phyloP scores from a whole-genome alignment of 2,888 invertebrate genomes.

The Perizoma affinitatum region DNA sequence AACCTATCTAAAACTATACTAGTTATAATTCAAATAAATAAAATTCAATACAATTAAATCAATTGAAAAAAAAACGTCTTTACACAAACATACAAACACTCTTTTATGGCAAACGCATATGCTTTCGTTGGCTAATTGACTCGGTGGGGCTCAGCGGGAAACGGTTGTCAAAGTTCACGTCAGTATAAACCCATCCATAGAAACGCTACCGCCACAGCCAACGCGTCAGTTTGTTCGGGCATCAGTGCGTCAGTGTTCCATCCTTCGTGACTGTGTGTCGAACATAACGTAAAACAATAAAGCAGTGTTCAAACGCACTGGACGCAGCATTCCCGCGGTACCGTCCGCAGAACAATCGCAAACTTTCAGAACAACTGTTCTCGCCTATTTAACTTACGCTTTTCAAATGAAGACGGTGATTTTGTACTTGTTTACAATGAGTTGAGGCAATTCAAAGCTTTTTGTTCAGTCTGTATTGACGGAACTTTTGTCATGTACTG shows the following conservation, averaged over 20 bases:
- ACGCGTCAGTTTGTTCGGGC: too few species aligned
- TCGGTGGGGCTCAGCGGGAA: too few species aligned
- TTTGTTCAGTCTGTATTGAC: conserved; percentile 4
- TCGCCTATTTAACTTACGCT: conserved; percentile 11
- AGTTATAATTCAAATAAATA: too few species aligned
- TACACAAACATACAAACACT: too few species aligned
- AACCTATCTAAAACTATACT: too few species aligned
- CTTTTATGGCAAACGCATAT: too few species aligned
- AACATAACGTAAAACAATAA: conserved; percentile 42
- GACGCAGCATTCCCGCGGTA: conserved; percentile 35
- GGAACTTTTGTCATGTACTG: neutral
- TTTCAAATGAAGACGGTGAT: conserved; percentile 7
- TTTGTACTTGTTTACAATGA: conserved; percentile 2
- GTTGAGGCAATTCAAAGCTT: conserved; percentile 5
- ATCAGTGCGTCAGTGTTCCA: neutral
- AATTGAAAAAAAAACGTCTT: too few species aligned
- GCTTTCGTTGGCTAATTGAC: too few species aligned
- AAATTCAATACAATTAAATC: too few species aligned
- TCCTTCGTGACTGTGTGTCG: conserved; percentile 33
- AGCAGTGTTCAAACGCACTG: conserved; percentile 38
- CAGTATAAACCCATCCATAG: too few species aligned
- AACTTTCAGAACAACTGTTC: conserved; percentile 23
- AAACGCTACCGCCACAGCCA: too few species aligned
- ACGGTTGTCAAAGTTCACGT: too few species aligned
- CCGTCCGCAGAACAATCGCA: conserved; percentile 34